phyloP scores from a whole-genome alignment of 2,113 vertebrate species.

The Chaetodon auriga region DNA sequence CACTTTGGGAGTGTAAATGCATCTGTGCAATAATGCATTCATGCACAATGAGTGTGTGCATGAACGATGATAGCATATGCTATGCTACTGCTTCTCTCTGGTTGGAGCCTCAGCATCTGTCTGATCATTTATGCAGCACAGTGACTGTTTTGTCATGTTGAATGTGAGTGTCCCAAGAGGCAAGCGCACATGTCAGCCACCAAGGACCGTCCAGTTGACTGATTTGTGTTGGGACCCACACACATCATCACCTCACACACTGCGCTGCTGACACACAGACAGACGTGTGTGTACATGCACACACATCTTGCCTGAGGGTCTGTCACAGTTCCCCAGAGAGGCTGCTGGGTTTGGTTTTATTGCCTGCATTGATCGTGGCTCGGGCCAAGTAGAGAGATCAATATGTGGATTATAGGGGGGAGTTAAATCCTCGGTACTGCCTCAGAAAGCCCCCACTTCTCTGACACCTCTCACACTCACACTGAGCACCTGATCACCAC shows the following conservation, averaged over 20 bases:
- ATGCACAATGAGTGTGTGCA: slow-evolving; percentile 7
- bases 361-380: slow-evolving; percentile 75
- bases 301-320: slow-evolving; percentile 50
- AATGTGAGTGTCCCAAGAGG: slow-evolving; percentile 47
- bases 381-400: slow-evolving; percentile 61
- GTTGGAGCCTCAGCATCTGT: slow-evolving; percentile 20
- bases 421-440: slow-evolving; percentile 50
- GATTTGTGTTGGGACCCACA: slow-evolving; percentile 59
- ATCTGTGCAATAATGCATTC: slow-evolving; percentile 3
- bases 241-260: slow-evolving; percentile 18
- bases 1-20: slow-evolving; percentile 3
- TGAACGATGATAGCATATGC: slow-evolving; percentile 18
- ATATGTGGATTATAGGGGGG: slow-evolving; percentile 65
- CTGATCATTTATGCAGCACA: slow-evolving; percentile 50
- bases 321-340: slow-evolving; percentile 65
- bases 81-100: slow-evolving; percentile 16
- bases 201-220: slow-evolving; percentile 57
- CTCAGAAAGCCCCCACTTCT: slow-evolving; percentile 12
- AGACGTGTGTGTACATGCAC: slow-evolving; percentile 13
- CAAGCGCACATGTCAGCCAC: slow-evolving; percentile 44
- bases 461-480: slow-evolving; percentile 22
- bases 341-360: slow-evolving; percentile 69
- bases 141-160: slow-evolving; percentile 59
- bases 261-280: slow-evolving; percentile 12
- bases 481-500: slow-evolving; percentile 30